Base-by-base conservation (phyloP, 2,113 vertebrate genomes). In the Takifugu bimaculatus region DNA sequence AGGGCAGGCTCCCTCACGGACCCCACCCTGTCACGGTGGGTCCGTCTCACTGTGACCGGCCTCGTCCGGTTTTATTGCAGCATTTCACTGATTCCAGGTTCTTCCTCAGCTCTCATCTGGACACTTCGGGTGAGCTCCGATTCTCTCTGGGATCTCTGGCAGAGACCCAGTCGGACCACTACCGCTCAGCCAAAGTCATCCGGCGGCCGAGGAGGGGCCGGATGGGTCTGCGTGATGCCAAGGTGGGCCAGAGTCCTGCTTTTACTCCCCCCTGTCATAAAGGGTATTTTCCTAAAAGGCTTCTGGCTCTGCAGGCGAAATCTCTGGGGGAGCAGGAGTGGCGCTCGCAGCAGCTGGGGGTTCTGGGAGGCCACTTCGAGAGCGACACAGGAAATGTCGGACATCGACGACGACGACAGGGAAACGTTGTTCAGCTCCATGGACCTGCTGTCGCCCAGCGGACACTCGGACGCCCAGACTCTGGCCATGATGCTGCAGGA, bases 401-500 rank as follows among this genome's bases (percentile, higher is more conserved):
- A 99, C 85, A 97, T 99, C 0, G 96, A 98, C 44, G 97, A 99
- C 0, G 96, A 99, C 4, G 97, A 99, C 42, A 89, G 94, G 79
- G 97, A 99, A 84, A 98, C 97, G 0, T 78, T 99, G 79, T 99
- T 99, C 83, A 98, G 97, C 82, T 99, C 97, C 60, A 96, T 98
- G 96, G 96, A 99, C 82, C 90, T 99, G 69, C 92, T 99, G 29
- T 99, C 97, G 26, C 97, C 97, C 50, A 87, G 96, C 1, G 96
- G 96, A 25, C 96, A 99, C 89, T 99, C 97, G 0, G 96, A 99
- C 57, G 96, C 97, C 26, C 97, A 99, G 74, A 99, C 97, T 0
- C 87, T 99, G 66, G 97, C 97, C 70, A 97, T 99, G 95, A 99
- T 99, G 97, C 93, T 99, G 83, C 97, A 99, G 78, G 96, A 99